Evolutionary conservation across 2,113 vertebrate genomes (phyloP).

Genomic region (Stegastes partitus): DNA sequence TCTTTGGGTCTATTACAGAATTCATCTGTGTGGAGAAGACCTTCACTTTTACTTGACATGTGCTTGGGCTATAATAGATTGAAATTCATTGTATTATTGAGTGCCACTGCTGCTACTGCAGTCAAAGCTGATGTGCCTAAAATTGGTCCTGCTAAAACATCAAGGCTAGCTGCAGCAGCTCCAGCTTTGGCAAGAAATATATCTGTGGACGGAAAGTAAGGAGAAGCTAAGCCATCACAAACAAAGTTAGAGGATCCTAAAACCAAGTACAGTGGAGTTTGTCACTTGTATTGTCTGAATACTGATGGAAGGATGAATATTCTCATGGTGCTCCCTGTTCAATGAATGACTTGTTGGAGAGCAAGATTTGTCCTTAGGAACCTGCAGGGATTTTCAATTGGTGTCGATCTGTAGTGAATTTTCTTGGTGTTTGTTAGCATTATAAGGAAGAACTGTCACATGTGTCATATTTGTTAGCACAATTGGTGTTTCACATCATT

Average conservation of each 20-base stretch:
- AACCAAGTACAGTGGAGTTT: neutral
- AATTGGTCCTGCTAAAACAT: constrained; percentile 51
- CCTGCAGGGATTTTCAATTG: neutral
- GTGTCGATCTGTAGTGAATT: neutral
- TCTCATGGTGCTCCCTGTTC: neutral
- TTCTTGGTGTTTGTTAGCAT: neutral
- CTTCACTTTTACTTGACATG: constrained; percentile 5
- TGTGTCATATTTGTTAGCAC: neutral
- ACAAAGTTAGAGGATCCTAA: constrained; percentile 58
- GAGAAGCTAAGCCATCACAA: constrained; percentile 45
- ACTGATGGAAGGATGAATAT: neutral
- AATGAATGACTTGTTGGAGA: neutral
- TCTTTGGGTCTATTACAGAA: neutral
- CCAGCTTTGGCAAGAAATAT: constrained; percentile 38
- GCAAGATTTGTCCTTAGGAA: neutral
- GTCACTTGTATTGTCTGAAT: neutral
- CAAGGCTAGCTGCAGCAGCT: constrained; percentile 45
- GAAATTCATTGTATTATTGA: constrained; percentile 69
- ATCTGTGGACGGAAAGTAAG: constrained; percentile 57
- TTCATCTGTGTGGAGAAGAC: neutral
- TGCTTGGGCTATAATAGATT: constrained; percentile 31
- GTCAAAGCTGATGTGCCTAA: constrained; percentile 67
- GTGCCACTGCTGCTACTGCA: constrained; percentile 40
- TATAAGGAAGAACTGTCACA: neutral
- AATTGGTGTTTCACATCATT: neutral